phyloP scores from a whole-genome alignment of 2,797 vertebrate species.

The Aldrovandia affinis region DNA sequence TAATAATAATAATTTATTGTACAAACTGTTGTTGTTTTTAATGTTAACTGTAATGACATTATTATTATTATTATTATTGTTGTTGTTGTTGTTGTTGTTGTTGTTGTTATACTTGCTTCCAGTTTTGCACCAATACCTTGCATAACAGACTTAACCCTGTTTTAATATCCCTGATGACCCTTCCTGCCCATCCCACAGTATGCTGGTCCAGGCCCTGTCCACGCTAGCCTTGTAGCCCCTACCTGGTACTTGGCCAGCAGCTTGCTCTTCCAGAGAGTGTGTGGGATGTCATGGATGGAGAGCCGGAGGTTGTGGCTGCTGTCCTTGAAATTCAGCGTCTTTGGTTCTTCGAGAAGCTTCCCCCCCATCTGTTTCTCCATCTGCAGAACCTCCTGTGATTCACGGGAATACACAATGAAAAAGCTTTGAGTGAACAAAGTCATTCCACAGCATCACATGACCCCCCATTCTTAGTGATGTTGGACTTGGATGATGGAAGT shows the following conservation, averaged over 20 bases:
- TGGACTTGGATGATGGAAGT: background rate
- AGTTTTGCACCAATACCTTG: no score
- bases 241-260: slow-evolving; percentile 95
- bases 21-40: no score
- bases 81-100: no score
- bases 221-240: background rate
- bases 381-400: slow-evolving; percentile 89
- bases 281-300: slow-evolving; percentile 91
- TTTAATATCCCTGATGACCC: background rate
- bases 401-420: background rate
- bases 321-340: slow-evolving; percentile 95
- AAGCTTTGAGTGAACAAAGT: background rate
- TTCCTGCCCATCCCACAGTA: background rate
- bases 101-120: no score
- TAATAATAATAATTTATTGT: background rate
- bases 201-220: background rate
- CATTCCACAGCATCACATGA: background rate
- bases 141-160: background rate
- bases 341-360: slow-evolving; percentile 95
- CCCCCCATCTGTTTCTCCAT: slow-evolving; percentile 96
- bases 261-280: slow-evolving; percentile 96
- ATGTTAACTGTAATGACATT: no score
- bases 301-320: slow-evolving; percentile 96
- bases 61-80: background rate
- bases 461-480: background rate